Evolutionary conservation across 2,888 invertebrate species (phyloP).

Genomic region (Stictocephala bisonia): DNA sequence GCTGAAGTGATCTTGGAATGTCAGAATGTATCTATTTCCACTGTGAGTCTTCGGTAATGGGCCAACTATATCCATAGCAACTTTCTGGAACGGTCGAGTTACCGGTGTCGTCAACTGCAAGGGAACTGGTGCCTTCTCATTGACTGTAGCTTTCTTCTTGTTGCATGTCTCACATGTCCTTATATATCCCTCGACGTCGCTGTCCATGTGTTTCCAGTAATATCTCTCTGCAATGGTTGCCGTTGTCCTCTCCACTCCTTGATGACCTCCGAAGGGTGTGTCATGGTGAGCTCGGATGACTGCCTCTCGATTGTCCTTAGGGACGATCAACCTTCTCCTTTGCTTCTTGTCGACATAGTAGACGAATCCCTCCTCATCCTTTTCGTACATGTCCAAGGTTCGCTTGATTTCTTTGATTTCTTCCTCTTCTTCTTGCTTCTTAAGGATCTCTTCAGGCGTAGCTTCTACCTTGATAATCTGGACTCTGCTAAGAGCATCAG

Average conservation of each 20-base stretch:
- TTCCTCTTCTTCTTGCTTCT: conserved; percentile 28
- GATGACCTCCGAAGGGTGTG: conserved; percentile 57
- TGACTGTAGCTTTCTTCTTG: conserved; percentile 57
- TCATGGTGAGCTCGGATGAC: conserved; percentile 55
- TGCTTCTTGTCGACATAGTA: conserved; percentile 18
- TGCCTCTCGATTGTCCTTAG: background rate
- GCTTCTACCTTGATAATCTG: conserved; percentile 3
- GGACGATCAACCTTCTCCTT: background rate
- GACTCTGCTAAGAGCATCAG: conserved; percentile 29
- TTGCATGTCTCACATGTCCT: conserved; percentile 61
- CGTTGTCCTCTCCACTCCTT: conserved; percentile 59
- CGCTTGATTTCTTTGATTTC: background rate
- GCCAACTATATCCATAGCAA: conserved; percentile 61
- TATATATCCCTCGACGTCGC: conserved; percentile 60
- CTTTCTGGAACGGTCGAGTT: conserved; percentile 57
- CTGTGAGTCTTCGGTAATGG: conserved; percentile 59
- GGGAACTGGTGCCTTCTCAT: conserved; percentile 55
- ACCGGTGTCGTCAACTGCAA: conserved; percentile 61
- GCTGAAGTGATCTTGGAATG: conserved; percentile 58
- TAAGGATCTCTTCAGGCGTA: conserved; percentile 1
- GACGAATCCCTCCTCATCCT: background rate
- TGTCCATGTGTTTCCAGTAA: conserved; percentile 61
- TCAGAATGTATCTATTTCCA: conserved; percentile 61
- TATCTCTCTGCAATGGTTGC: conserved; percentile 56
- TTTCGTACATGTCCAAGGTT: conserved; percentile 2